phyloP scores from a whole-genome alignment of 2,797 vertebrate species.

The Arnoldichthys spilopterus region DNA sequence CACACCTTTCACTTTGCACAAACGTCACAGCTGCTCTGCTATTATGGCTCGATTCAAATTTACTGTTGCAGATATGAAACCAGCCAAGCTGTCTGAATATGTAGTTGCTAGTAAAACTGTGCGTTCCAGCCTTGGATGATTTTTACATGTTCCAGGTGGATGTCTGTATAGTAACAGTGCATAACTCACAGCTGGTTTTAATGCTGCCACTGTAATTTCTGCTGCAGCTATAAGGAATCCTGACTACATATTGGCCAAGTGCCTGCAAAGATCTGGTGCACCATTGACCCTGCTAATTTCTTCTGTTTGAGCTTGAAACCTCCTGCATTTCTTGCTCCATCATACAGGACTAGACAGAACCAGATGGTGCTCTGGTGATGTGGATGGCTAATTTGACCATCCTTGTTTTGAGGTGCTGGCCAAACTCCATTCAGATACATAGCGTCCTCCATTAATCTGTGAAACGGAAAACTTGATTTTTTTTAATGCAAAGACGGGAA shows the following conservation, averaged over 20 bases:
- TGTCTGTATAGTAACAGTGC: conserved; percentile 1
- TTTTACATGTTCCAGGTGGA: conserved; percentile 65
- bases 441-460: too few species aligned
- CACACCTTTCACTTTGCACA: conserved; percentile 21
- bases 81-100: conserved; percentile 51
- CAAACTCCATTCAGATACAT: too few species aligned
- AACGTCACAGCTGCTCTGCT: conserved; percentile 11
- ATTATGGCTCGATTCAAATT: conserved; percentile 34
- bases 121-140: conserved; percentile 37
- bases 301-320: not conserved
- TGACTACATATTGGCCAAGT: conserved; percentile 46
- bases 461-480: too few species aligned
- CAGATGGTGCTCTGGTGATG: too few species aligned
- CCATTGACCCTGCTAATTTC: not conserved
- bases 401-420: too few species aligned
- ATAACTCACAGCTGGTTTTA: conserved; percentile 61
- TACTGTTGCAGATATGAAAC: conserved; percentile 38
- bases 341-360: too few species aligned
- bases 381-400: too few species aligned
- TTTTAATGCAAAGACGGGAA: too few species aligned
- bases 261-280: conserved; percentile 28
- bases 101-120: conserved; percentile 56
- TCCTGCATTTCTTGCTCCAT: not conserved
- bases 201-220: conserved; percentile 63
- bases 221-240: conserved; percentile 56